Evolutionary conservation across 1,140 invertebrate genomes (phyloP).

Genomic region (Scaptomyza hsui): DNA sequence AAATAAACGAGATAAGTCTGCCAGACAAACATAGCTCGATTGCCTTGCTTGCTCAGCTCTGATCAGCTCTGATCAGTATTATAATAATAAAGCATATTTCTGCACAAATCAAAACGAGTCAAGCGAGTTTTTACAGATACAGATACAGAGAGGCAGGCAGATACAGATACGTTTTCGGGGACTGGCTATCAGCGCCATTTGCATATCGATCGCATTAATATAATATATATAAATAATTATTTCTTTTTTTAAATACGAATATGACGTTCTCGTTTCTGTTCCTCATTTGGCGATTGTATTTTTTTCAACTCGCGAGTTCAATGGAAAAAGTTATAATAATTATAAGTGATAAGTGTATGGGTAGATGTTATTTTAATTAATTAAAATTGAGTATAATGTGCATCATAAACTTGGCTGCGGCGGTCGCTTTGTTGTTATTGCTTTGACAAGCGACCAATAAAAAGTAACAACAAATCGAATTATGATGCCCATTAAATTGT

Average conservation of each 20-base stretch:
- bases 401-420: slow-evolving; percentile 43
- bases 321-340: slow-evolving; percentile 62
- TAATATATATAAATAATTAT: slow-evolving; percentile 73
- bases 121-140: slow-evolving; percentile 57
- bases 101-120: slow-evolving; percentile 77
- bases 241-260: slow-evolving; percentile 54
- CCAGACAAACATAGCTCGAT: slow-evolving; percentile 1
- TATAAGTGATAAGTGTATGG: slow-evolving; percentile 67
- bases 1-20: slow-evolving; percentile 42
- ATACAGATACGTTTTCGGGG: slow-evolving; percentile 46
- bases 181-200: slow-evolving; percentile 68
- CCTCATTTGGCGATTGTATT: slow-evolving; percentile 16
- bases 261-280: slow-evolving; percentile 26
- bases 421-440: slow-evolving; percentile 28
- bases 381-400: slow-evolving; percentile 78
- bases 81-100: slow-evolving; percentile 79
- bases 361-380: slow-evolving; percentile 66
- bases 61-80: neutral
- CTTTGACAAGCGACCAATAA: slow-evolving; percentile 17
- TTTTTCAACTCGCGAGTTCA: slow-evolving; percentile 40
- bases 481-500: slow-evolving; percentile 74
- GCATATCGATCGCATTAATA: slow-evolving; percentile 77
- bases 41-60: neutral
- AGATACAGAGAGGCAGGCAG: slow-evolving; percentile 31
- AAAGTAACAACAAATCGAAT: slow-evolving; percentile 57